Evolutionary conservation across 1,140 invertebrate species (phyloP).

Genomic region (Ceratina calcarata): DNA sequence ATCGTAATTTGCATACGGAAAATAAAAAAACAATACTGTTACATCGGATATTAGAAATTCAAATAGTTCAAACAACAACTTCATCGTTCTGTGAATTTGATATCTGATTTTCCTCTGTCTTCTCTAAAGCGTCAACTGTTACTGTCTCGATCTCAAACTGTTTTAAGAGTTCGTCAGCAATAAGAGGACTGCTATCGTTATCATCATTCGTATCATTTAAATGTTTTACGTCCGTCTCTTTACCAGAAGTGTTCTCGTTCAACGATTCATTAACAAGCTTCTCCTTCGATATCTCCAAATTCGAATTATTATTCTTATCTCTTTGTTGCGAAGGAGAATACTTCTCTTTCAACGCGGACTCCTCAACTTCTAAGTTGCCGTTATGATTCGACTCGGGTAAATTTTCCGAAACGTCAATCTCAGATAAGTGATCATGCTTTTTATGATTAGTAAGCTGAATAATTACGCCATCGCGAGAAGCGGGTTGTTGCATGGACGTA

Average conservation of each 20-base stretch:
- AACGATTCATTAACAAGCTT: conserved; percentile 8
- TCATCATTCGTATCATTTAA: conserved; percentile 52
- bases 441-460: conserved; percentile 37
- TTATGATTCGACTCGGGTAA: conserved; percentile 29
- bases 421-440: conserved; percentile 26
- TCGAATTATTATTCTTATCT: conserved; percentile 39
- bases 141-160: conserved; percentile 35
- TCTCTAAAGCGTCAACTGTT: conserved; percentile 32
- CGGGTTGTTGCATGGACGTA: not conserved
- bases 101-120: conserved; percentile 20
- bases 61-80: conserved; percentile 24
- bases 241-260: conserved; percentile 17
- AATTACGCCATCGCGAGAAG: conserved; percentile 7
- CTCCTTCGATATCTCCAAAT: not conserved
- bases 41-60: conserved; percentile 20
- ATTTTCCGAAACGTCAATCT: not conserved
- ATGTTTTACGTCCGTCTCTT: conserved; percentile 3
- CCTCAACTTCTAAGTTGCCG: conserved; percentile 33
- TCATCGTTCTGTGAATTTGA: conserved; percentile 18
- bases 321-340: conserved; percentile 41
- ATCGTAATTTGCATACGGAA: conserved; percentile 54
- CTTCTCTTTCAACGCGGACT: conserved; percentile 65
- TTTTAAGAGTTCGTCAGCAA: conserved; percentile 45
- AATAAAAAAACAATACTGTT: conserved; percentile 53
- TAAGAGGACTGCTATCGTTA: conserved; percentile 58